These are phyloP conservation scores for Gopherus evgoodei DNA, from an alignment of 2,113 vertebrate species.

Conservation along the genomic window DNA sequence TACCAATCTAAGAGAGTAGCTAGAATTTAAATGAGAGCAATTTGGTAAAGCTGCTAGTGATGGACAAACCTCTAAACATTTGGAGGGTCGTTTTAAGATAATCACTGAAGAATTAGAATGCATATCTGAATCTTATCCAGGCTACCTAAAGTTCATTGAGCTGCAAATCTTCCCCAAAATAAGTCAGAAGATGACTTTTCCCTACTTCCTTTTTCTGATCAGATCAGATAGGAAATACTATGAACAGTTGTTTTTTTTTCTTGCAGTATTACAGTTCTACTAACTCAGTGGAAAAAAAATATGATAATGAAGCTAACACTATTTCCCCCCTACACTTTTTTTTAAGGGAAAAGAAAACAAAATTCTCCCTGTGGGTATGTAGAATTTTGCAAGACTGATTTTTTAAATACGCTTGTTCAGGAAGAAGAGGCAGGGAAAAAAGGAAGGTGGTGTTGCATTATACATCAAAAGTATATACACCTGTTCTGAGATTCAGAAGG, in stretches of 20 bases:
- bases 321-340: not conserved
- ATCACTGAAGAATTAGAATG: not conserved
- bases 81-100: constrained; percentile 3
- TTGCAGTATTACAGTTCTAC: not conserved
- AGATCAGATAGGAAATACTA: not conserved
- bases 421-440: not conserved
- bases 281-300: not conserved
- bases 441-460: not conserved
- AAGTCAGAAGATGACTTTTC: not conserved
- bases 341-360: not conserved
- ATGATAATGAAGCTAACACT: not conserved
- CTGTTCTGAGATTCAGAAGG: not conserved
- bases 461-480: not conserved
- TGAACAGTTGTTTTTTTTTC: not conserved
- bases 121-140: not conserved
- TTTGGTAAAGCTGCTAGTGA: not conserved
- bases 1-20: not conserved
- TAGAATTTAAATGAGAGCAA: not conserved
- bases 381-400: not conserved
- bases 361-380: not conserved
- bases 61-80: not conserved
- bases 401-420: not conserved
- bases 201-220: not conserved
- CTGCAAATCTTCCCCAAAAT: not conserved
- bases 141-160: not conserved